Evolutionary conservation across 1,140 invertebrate genomes (phyloP), one percentile per base, ranked within the genome.

Genomic region (Halesus radiatus): DNA sequence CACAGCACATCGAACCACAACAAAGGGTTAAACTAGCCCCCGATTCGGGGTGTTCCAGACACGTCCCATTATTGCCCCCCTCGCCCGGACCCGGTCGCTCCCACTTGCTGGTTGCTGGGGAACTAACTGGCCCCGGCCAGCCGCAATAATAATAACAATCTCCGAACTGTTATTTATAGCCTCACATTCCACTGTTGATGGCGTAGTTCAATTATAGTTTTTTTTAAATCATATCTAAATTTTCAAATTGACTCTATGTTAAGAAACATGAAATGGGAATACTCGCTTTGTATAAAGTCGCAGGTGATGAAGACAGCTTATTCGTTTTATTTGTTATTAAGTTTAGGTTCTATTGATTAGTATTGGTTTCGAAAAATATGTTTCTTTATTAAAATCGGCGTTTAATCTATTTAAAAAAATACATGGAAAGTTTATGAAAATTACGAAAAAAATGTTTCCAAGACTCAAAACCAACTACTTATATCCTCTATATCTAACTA

Each of bases 131-230:
- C 4, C 32, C 4, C 37, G 37, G 29, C 22, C 62, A 66, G 62
- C 62, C 62, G 56, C 22, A 18, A 45, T 73, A 77, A 82, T 52
- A 58, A 81, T 68, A 76, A 76, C 77, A 77, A 82, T 82, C 76
- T 82, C 75, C 74, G 37, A 64, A 68, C 20, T 73, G 72, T 82
- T 80, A 82, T 82, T 82, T 82, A 82, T 80, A 72, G 62, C 60
- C 74, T 74, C 15, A 60, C 81, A 82, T 82, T 82, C 81, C 78
- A 50, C 23, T 15, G 16, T 37, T 75, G 77, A 81, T 81, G 45
- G 80, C 66, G 37, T 70, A 20, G 66, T 50, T 70, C 66, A 50
- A 70, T 70, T 70, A 70, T 26, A 70, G 32, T 52, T 70, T 45
- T 70, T 70, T 68, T 32, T 70, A 45, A n/a, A 23, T 50, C 66